phyloP scores from a whole-genome alignment of 1,140 invertebrate genomes.

The Aphaenogaster ashmeadi region DNA sequence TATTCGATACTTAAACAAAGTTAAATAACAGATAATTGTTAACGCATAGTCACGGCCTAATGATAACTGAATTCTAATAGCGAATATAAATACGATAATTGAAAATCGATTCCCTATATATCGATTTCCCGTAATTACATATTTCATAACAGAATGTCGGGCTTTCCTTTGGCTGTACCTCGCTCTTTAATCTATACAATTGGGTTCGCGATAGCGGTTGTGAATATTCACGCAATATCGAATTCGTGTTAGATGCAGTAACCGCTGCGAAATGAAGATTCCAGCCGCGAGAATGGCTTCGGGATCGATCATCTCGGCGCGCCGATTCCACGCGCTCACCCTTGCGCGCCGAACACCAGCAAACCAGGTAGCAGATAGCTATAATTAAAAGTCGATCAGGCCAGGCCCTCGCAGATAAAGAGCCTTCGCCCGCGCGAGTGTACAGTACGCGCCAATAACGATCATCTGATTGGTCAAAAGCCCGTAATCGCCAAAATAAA shows the following conservation, averaged over 20 bases:
- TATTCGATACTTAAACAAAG: neutral
- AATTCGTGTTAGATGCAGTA: slow-evolving; percentile 47
- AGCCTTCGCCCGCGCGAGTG: slow-evolving; percentile 10
- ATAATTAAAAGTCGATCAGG: slow-evolving; percentile 85
- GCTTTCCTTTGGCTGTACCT: neutral
- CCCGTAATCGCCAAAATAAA: neutral
- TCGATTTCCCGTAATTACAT: slow-evolving; percentile 30
- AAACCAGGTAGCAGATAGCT: slow-evolving; percentile 61
- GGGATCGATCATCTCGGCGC: slow-evolving; percentile 58
- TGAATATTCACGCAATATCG: slow-evolving; percentile 58
- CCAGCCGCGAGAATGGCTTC: slow-evolving; percentile 56
- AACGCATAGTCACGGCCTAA: neutral
- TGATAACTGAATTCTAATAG: slow-evolving; percentile 1
- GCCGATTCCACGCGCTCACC: slow-evolving; percentile 47
- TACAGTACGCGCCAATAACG: slow-evolving; percentile 59
- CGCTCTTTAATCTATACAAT: slow-evolving; percentile 47
- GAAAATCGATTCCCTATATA: slow-evolving; percentile 19
- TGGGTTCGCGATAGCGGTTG: slow-evolving; percentile 26
- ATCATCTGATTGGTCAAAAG: neutral
- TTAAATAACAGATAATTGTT: neutral
- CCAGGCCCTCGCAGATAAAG: slow-evolving; percentile 51
- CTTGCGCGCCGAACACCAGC: slow-evolving; percentile 28
- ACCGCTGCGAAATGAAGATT: slow-evolving; percentile 48
- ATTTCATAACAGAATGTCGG: neutral
- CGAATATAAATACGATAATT: slow-evolving; percentile 11